A percentile compares a stretch with the other conserved stretches of the same genome.
Conservation (phyloP, 1,140 invertebrate species). For the Drosophila pruinosa region DNA sequence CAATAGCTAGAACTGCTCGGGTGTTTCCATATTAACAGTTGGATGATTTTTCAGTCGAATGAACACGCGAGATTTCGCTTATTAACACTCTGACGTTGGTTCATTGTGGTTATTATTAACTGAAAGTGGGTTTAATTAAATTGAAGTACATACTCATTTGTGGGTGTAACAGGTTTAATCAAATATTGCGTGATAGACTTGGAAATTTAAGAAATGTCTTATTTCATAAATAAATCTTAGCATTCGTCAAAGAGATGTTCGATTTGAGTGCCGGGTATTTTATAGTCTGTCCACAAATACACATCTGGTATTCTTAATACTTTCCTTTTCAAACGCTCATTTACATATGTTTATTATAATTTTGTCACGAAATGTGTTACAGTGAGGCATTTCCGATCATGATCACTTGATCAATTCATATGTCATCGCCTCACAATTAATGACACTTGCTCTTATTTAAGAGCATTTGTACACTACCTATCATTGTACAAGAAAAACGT, state of each 20-base stretch:
- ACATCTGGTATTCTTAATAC: background rate
- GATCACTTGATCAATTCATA: background rate
- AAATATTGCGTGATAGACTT: too few relatives aligned
- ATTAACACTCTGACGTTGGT: background rate
- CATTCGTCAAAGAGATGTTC: background rate
- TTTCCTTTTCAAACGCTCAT: background rate
- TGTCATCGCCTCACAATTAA: background rate
- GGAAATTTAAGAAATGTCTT: too few relatives aligned
- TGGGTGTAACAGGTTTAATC: too few relatives aligned
- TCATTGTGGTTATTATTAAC: background rate
- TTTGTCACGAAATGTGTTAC: background rate
- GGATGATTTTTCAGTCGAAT: constrained; percentile 10
- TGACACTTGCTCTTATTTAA: background rate
- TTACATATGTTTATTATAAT: background rate
- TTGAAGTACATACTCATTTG: background rate
- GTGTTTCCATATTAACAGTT: constrained; percentile 2
- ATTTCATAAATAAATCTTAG: background rate
- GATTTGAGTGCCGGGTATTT: background rate
- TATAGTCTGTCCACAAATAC: background rate
- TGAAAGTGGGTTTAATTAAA: too few relatives aligned
- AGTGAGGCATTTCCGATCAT: background rate
- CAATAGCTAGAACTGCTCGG: background rate
- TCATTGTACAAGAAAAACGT: background rate
- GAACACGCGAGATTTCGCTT: constrained; percentile 6
- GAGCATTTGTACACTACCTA: background rate